Base-by-base conservation (phyloP, 2,113 vertebrate species). In the Barbus barbus region DNA sequence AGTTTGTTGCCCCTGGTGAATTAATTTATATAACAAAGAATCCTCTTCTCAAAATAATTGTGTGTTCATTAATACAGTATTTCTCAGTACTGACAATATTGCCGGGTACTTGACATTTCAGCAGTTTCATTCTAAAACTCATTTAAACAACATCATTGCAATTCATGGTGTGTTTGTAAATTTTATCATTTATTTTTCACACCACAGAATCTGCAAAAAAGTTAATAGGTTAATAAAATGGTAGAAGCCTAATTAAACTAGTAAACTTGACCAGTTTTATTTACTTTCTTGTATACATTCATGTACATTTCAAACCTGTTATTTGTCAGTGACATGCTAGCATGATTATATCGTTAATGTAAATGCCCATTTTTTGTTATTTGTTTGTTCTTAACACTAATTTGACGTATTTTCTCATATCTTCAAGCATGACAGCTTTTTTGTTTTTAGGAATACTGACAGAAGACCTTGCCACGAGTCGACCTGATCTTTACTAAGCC, bases 401-500 rank as follows among this genome's bases (percentile, higher is more conserved):
- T 69, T 16, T 31, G 0, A 16, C 33, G 7, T 65, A 33, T 65
- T n/a, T 38, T 33, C 65, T 69, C 0, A 9, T 69, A 36, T 33
- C 9, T 69, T 69, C 18, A 69, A 38, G 67, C 67, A 22, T 71
- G 65, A 38, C 20, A 2, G 0, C 28, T 48, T 67, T 46, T 67
- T 14, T 84, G 9, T 60, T 61, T 56, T 36, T 33, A 73, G 69
- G n/a, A 79, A 85, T 69, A 38, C 56, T 82, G 74, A 82, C 48
- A 12, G 31, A 26, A 41, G 46, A 53, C 75, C 36, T 18, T 3
- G 41, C 63, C 51, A 56, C 46, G 41, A 73, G 38, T 38, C 79
- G 71, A 85, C 22, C 65, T 79, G 75, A 38, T 26, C 73, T 85
- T 69, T 58, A 58, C 12, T 31, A 78, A 38, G 1, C 20, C 46